A percentile compares a stretch with the other conserved stretches of the same genome.
Conservation (phyloP, 64 coral and sea anemone genomes). For the Actinia equina region DNA sequence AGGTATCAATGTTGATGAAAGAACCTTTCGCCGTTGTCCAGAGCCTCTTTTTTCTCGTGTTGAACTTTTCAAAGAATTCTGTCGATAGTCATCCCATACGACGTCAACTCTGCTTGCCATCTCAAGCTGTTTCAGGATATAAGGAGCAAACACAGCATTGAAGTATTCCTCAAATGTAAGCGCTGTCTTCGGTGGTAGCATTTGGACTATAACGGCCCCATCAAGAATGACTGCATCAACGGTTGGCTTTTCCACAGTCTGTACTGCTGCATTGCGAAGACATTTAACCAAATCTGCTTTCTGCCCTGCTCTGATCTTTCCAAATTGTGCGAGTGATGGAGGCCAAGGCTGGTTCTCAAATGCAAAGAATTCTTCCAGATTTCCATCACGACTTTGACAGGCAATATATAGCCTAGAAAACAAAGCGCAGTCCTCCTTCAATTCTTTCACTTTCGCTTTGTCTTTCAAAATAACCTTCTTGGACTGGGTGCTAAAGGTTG, state of each 20-base stretch:
- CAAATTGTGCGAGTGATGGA: conserved; percentile 4
- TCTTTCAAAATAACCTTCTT: conserved; percentile 34
- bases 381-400: conserved; percentile 25
- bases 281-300: conserved; percentile 14
- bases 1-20: background rate
- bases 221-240: background rate
- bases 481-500: background rate
- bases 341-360: conserved; percentile 51
- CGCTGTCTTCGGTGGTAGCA: background rate
- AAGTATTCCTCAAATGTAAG: conserved; percentile 10
- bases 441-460: conserved; percentile 29
- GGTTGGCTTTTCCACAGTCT: background rate
- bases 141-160: background rate
- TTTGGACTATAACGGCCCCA: conserved; percentile 11
- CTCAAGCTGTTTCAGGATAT: background rate
- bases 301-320: background rate
- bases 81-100: conserved; percentile 20
- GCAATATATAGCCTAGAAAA: conserved; percentile 13
- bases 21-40: background rate
- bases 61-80: background rate
- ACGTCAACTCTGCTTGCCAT: background rate
- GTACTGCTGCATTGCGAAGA: background rate
- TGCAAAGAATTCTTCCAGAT: conserved; percentile 32
- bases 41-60: background rate
- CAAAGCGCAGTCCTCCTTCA: conserved; percentile 30